Conservation (phyloP, 2,888 invertebrate genomes). For the Lobophora halterata region DNA sequence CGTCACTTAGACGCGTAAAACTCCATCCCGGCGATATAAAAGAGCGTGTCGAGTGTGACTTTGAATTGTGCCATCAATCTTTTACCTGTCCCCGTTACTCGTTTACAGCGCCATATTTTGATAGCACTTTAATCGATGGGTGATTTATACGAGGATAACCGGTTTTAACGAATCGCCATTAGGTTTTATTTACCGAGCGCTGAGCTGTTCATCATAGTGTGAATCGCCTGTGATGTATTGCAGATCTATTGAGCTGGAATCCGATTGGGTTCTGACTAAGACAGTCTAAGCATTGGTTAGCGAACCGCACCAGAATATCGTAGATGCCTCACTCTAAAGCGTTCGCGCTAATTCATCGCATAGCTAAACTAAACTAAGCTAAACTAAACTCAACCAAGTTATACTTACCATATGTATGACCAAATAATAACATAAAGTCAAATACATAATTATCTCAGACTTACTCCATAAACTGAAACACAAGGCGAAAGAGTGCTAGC, state of each 20-base stretch:
- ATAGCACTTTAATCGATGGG: slow-evolving; percentile 38
- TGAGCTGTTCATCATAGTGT: slow-evolving; percentile 15
- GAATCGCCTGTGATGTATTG: slow-evolving; percentile 30
- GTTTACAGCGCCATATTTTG: slow-evolving; percentile 49
- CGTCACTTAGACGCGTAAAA: slow-evolving; percentile 53
- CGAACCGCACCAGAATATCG: slow-evolving; percentile 34
- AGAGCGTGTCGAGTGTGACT: slow-evolving; percentile 41
- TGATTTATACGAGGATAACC: slow-evolving; percentile 32
- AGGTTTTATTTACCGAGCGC: slow-evolving; percentile 2
- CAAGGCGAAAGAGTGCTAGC: too few species aligned
- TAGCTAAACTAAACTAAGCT: slow-evolving; percentile 25
- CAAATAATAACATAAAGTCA: too few species aligned
- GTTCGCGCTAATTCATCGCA: slow-evolving; percentile 12
- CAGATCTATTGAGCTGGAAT: slow-evolving; percentile 35
- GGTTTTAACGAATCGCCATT: slow-evolving; percentile 25
- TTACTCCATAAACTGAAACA: too few species aligned
- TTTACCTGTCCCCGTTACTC: slow-evolving; percentile 54
- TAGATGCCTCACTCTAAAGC: slow-evolving; percentile 32
- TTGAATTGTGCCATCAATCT: slow-evolving; percentile 62
- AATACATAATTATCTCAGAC: too few species aligned
- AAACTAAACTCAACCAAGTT: too few species aligned
- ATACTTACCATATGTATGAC: too few species aligned
- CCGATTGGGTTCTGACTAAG: slow-evolving; percentile 20
- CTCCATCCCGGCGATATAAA: slow-evolving; percentile 49
- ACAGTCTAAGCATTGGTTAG: slow-evolving; percentile 38